A percentile compares a stretch with the other conserved stretches of the same genome.
These are phyloP conservation scores for Andricus curvator DNA, from an alignment of 2,888 invertebrate genomes.

Conservation along the genomic window DNA sequence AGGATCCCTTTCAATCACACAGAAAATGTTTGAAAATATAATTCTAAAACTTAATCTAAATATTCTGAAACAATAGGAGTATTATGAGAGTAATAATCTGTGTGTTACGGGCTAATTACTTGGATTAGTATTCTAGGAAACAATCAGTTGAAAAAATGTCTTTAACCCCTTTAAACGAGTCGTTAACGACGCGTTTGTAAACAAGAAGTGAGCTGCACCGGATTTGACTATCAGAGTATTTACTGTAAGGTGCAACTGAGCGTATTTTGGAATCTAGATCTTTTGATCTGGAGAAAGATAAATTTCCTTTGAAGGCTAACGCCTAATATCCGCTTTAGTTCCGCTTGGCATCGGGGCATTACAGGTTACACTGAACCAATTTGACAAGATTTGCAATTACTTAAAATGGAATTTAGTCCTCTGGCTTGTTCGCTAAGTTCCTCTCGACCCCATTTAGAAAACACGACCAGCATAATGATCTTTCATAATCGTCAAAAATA, in stretches of 20 bases:
- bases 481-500: neutral
- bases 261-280: neutral
- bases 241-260: neutral
- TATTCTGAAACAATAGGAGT: neutral
- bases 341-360: neutral
- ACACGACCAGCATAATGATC: neutral
- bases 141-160: neutral
- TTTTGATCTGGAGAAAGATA: neutral
- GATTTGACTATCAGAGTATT: neutral
- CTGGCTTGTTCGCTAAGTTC: neutral
- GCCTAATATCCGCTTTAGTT: neutral
- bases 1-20: too few species aligned
- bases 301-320: neutral
- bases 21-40: neutral
- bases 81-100: neutral
- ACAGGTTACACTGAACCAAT: constrained; percentile 60
- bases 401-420: neutral
- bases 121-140: neutral
- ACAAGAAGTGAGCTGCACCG: neutral
- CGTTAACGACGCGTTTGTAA: neutral
- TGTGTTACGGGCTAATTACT: neutral
- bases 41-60: neutral
- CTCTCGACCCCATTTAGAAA: neutral
- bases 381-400: constrained; percentile 58
- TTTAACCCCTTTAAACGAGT: neutral